Conservation (phyloP, 2,797 vertebrate genomes). For the Melanogrammus aeglefinus region DNA sequence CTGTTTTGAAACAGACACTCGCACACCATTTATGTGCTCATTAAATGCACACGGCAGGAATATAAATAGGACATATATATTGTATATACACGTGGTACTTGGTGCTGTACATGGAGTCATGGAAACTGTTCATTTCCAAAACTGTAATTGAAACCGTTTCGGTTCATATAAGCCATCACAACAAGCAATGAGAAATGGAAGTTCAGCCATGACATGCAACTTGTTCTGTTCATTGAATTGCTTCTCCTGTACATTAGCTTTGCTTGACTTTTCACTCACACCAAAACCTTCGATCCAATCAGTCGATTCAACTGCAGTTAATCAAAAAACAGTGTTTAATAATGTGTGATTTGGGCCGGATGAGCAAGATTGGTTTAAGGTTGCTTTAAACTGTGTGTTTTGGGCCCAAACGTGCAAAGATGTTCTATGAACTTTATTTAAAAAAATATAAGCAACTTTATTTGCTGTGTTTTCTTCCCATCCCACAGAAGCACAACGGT, state of each 20-base stretch:
- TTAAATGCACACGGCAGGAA: not conserved
- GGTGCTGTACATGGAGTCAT: not conserved
- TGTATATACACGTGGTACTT: not conserved
- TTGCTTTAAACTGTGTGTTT: not conserved
- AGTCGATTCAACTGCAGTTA: not conserved
- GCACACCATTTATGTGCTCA: not conserved
- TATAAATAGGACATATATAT: not conserved
- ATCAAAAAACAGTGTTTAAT: not conserved
- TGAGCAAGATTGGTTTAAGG: not conserved
- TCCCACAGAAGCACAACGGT: constrained; percentile 13
- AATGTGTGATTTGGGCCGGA: not conserved
- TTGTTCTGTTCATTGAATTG: not conserved
- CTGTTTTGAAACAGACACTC: not conserved
- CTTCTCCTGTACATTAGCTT: not conserved
- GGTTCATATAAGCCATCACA: not conserved
- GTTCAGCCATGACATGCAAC: not conserved
- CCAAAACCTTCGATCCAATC: not conserved
- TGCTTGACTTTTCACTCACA: not conserved
- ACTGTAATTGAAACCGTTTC: not conserved
- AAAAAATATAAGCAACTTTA: constrained; percentile 43
- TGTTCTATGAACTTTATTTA: constrained; percentile 52
- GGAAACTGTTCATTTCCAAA: not conserved
- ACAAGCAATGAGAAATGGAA: not conserved
- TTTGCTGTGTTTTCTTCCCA: constrained; percentile 19
- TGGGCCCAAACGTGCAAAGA: constrained; percentile 48